Evolutionary conservation across 1,140 invertebrate species (phyloP).

Genomic region (honey bee (Apis mellifera)): Amel_HAv3.1 CM009932.2:11556001-11556500

Average conservation of each 20-base stretch:
- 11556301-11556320: not conserved
- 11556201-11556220: constrained; percentile 61
- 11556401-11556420: not conserved
- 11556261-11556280: not conserved
- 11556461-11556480: constrained; percentile 23
- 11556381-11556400: constrained; percentile 5
- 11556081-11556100: constrained; percentile 73
- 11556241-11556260: not conserved
- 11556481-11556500: constrained; percentile 26
- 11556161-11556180: constrained; percentile 18
- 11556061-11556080: constrained; percentile 74
- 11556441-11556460: constrained; percentile 45
- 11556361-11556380: constrained; percentile 28
- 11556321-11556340: constrained; percentile 8
- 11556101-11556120: constrained; percentile 1
- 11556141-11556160: not conserved
- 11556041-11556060: constrained; percentile 78
- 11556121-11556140: too few species aligned
- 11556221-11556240: constrained; percentile 50
- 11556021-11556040: constrained; percentile 79
- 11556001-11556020: constrained; percentile 78
- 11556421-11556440: constrained; percentile 20
- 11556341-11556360: constrained; percentile 33
- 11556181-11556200: constrained; percentile 20
- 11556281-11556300: not conserved